phyloP scores from a whole-genome alignment of 2,888 invertebrate species.

The Seira sanloemensis region DNA sequence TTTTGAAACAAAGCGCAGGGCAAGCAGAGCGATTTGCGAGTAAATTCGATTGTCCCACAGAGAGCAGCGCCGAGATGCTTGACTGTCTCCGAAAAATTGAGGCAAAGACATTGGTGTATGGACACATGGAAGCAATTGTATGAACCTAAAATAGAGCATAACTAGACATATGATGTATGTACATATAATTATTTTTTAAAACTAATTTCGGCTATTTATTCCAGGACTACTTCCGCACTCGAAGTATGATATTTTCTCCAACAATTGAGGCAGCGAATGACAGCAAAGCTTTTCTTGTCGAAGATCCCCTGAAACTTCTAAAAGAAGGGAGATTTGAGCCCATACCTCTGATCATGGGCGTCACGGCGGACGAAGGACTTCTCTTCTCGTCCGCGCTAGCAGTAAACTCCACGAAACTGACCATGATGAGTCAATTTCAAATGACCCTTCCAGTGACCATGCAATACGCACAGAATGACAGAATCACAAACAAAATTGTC shows the following conservation, averaged over 20 bases:
- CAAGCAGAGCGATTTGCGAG: constrained; percentile 61
- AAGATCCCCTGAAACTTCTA: constrained; percentile 56
- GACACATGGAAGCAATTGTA: constrained; percentile 60
- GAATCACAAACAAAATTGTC: constrained; percentile 47
- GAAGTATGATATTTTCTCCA: constrained; percentile 57
- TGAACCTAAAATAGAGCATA: background rate
- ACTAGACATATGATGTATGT: no score
- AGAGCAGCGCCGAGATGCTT: constrained; percentile 44
- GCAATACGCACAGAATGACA: constrained; percentile 45
- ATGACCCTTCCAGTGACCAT: constrained; percentile 38
- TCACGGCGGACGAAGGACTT: constrained; percentile 65
- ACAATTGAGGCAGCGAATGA: constrained; percentile 63
- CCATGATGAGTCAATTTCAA: constrained; percentile 39
- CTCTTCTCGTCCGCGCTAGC: constrained; percentile 35
- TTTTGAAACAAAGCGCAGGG: constrained; percentile 40
- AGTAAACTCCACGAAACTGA: constrained; percentile 35
- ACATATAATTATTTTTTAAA: no score
- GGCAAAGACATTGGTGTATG: constrained; percentile 50
- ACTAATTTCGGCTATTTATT: background rate
- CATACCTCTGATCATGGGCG: constrained; percentile 66
- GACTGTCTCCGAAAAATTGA: constrained; percentile 62
- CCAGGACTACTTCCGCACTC: constrained; percentile 50
- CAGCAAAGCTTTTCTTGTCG: constrained; percentile 47
- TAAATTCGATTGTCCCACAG: constrained; percentile 60
- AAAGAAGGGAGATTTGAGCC: constrained; percentile 48